These are phyloP conservation scores for Rallus crepitans DNA, from an alignment of 2,797 vertebrate genomes.

Conservation along the genomic window DNA sequence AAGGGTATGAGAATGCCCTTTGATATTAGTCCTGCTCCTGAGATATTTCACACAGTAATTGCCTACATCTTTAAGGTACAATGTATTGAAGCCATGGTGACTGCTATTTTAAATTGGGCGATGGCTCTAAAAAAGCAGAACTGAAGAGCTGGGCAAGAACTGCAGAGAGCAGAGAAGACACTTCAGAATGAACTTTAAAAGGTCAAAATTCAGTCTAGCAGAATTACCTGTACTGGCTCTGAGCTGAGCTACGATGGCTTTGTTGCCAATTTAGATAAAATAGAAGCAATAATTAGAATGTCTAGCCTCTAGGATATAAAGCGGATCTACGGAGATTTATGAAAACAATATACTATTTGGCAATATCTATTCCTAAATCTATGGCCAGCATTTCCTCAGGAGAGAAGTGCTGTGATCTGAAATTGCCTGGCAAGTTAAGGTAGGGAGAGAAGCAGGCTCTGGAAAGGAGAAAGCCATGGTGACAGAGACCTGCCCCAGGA, in stretches of 20 bases:
- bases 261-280: constrained; percentile 75
- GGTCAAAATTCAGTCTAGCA: constrained; percentile 61
- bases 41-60: constrained; percentile 70
- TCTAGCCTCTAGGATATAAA: constrained; percentile 67
- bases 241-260: constrained; percentile 62
- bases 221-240: constrained; percentile 64
- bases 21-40: constrained; percentile 67
- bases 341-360: constrained; percentile 72
- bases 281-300: constrained; percentile 74
- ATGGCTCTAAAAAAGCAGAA: constrained; percentile 53
- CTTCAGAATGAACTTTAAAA: constrained; percentile 72
- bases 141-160: background rate
- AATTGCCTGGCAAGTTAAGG: background rate
- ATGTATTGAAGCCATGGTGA: constrained; percentile 56
- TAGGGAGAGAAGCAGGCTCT: background rate
- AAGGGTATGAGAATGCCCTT: constrained; percentile 69
- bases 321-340: constrained; percentile 65
- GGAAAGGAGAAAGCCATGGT: background rate
- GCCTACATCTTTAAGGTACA: constrained; percentile 62
- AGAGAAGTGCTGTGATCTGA: constrained; percentile 44
- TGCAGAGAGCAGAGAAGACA: background rate
- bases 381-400: constrained; percentile 50
- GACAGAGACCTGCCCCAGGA: fast-evolving
- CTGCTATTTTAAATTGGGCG: constrained; percentile 62
- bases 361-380: constrained; percentile 72